Evolutionary conservation across 1,140 invertebrate species (phyloP), one percentile per base, ranked within the genome.

Genomic region (Aplysia californica): DNA sequence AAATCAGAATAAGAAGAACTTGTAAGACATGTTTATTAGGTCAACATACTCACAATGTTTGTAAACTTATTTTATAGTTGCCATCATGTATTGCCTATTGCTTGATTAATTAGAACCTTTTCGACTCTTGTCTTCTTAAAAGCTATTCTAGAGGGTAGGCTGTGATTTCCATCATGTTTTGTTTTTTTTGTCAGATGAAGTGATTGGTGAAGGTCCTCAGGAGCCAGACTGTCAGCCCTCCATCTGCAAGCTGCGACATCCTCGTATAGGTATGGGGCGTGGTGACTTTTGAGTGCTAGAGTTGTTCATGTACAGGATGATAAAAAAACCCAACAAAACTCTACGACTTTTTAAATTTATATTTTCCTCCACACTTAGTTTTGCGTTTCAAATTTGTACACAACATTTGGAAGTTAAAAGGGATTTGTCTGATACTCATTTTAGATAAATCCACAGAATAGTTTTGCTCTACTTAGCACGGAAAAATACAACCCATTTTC

Each of bases 211-310:
- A 61, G 58, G 35, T 4, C 35, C 26, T 61, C 10, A 31, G 29
- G 58, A 61, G 29, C 26, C 26, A 31, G 66, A 50, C 5, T 20
- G 29, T 2, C 26, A 44, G 23, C 66, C 66, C 1, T 35, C 66
- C 1, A 38, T 69, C 2, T 69, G 66, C 35, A 69, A 69, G 39
- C 39, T 69, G n/a, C 23, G 66, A 69, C 66, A 69, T 50, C 66
- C 66, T 50, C 35, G 66, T 39, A 4, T 3, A 39, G 55, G 66
- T 69, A 44, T 29, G 66, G 26, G 26, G 18, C 23, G 23, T 26
- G 44, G 58, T 31, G 6, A 29, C 35, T 61, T 61, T 20, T 61
- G 26, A 26, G 3, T 29, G 31, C 21, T 58, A 29, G n/a, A 29
- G 5, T 58, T 58, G n/a, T n/a, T n/a, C n/a, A n/a, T 21, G 21